A percentile compares a stretch with the other conserved stretches of the same genome.
Conservation (phyloP, 2,888 invertebrate genomes). For the Drosophila mimica region DNA sequence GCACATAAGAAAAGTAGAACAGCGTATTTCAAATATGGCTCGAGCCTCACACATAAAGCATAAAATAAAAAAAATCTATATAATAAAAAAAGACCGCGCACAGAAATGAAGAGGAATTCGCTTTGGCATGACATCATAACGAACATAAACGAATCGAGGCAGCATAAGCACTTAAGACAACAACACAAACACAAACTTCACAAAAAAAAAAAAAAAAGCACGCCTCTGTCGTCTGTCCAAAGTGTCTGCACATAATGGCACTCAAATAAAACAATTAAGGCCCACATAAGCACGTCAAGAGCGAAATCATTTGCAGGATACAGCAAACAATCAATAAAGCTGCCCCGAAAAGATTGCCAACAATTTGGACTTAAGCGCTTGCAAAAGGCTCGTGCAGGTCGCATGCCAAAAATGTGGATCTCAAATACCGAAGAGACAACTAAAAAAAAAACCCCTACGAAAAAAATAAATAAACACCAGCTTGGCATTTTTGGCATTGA, state of each 20-base stretch:
- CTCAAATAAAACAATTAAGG: conserved; percentile 79
- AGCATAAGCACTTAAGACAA: conserved; percentile 61
- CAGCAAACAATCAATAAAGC: conserved; percentile 53
- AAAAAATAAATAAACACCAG: conserved; percentile 48
- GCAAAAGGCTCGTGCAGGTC: conserved; percentile 79
- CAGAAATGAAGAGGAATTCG: conserved; percentile 69
- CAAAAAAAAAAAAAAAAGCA: conserved; percentile 21
- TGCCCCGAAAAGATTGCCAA: conserved; percentile 74
- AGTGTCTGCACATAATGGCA: conserved; percentile 79
- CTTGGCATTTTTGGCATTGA: conserved; percentile 80
- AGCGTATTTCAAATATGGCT: conserved; percentile 57
- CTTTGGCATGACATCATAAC: conserved; percentile 75
- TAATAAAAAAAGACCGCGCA: conserved; percentile 30
- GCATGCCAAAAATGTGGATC: conserved; percentile 77
- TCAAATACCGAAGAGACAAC: conserved; percentile 9
- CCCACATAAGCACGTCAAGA: conserved; percentile 74
- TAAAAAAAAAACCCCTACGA: conserved; percentile 10
- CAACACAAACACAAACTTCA: conserved; percentile 8
- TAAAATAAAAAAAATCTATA: conserved; percentile 22
- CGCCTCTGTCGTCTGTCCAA: conserved; percentile 43
- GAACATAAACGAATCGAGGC: conserved; percentile 60
- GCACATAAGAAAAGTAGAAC: conserved; percentile 73
- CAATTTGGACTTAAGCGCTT: conserved; percentile 59
- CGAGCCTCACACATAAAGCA: conserved; percentile 44
- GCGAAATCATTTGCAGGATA: conserved; percentile 77